Base-by-base conservation (phyloP, 1,140 invertebrate genomes). In the Cardiocondyla obscurior region DNA sequence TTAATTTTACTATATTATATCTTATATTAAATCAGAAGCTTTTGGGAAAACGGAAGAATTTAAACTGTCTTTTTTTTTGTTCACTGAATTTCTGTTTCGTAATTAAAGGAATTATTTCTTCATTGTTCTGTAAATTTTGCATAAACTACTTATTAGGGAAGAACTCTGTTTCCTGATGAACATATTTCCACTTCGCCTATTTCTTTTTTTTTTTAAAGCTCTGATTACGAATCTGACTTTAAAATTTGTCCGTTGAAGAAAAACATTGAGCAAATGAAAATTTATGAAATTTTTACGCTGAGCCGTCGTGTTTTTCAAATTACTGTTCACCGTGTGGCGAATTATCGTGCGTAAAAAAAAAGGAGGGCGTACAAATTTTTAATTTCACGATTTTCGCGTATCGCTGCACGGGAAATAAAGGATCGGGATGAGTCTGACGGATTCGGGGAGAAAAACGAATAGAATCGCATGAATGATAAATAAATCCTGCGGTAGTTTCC, bases 141-240 rank as follows among this genome's bases (percentile, higher is more conserved):
- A 69, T 79, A 69, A 67, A 55, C 46, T 25, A 51, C 7, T 1
- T 25, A 33, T 53, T 25, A 5, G 2, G 7, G 2, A 53, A 67
- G 14, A 28, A 79, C 12, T 22, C 3, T 25, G 33, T 28, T 77
- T 79, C n/a, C 46, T 69, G 55, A 79, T 55, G 62, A 79, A 69
- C 74, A 69, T 79, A 69, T 67, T 69, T 79, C 25, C 33, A n/a
- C 46, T 69, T 69, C 22, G 33, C 33, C 22, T 19, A 28, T 77
- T 69, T 69, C 53, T 79, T 69, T 55, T n/a, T n/a, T n/a, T n/a
- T n/a, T n/a, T n/a, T n/a, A n/a, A n/a, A 53, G 1, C 33, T 33
- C n/a, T 69, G 74, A 67, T 79, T 79, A 25, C 46, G 39, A 55
- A 79, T 79, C 49, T 79, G 74, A 79, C 74, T 79, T 79, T 69